Conservation (phyloP, 2,113 vertebrate genomes). For the Variabilichromis moorii region DNA sequence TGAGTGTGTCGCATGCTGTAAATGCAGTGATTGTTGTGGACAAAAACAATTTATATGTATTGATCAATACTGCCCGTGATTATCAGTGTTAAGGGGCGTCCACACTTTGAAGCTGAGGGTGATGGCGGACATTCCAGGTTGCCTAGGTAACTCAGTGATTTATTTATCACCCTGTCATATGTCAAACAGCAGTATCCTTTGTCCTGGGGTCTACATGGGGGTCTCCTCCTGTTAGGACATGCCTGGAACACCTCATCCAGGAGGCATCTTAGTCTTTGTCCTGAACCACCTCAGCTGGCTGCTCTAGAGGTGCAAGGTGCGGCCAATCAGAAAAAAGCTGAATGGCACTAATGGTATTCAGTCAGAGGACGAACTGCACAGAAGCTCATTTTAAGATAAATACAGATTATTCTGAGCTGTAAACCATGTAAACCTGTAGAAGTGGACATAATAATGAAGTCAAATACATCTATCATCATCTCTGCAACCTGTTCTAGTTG, state of each 20-base stretch:
- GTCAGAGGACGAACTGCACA: neutral
- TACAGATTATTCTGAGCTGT: neutral
- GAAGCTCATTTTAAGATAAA: neutral
- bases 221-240: neutral
- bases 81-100: too few species aligned
- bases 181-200: neutral
- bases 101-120: too few species aligned
- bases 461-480: neutral
- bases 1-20: neutral
- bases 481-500: neutral
- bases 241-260: neutral
- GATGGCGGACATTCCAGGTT: too few species aligned
- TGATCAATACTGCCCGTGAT: too few species aligned
- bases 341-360: neutral
- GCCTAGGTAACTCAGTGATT: neutral
- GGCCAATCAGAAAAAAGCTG: neutral
- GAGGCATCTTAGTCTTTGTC: neutral
- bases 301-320: accelerated
- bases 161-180: neutral
- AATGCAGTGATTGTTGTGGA: neutral
- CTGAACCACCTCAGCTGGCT: neutral
- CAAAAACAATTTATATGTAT: neutral
- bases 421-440: neutral
- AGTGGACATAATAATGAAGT: neutral
- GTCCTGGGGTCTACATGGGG: neutral